Base-by-base conservation (phyloP, 23 tunicate species). In the Ciona savignyi region DNA sequence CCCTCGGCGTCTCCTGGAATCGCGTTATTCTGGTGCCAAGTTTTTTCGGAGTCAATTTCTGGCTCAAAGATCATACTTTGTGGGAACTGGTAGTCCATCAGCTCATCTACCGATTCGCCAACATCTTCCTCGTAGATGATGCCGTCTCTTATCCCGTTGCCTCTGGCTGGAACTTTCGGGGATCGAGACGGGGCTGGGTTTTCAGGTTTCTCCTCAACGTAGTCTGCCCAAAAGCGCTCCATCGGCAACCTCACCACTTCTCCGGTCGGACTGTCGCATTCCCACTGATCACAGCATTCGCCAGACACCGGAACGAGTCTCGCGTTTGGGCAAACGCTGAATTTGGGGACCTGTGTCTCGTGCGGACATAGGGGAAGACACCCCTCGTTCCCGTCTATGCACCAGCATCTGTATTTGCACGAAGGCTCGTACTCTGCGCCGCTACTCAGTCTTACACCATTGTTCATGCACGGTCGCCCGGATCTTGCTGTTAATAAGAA, bases 251-350 rank as follows among this genome's bases (percentile, higher is more conserved):
- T 49, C 32, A 51, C 32, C 27, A 31, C 27, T 11, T 75, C 78
- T 31, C 84, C 77, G 21, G 74, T 23, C 28, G 80, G 34, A 15
- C 74, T 63, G 29, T 74, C 75, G 78, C 94, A 87, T 48, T 70
- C 67, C 94, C 94, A 87, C 33, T 75, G 78, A 35, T 80, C 86
- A 42, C 94, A 87, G 63, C 94, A 87, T 33, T 81, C 85, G 34
- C 78, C 86, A 25, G 79, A 66, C n/a, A 71, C 78, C 25, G 60
- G 68, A 29, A 75, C 76, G 3, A 87, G 75, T 9, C 86, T 65
- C 27, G 94, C 94, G 75, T 81, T 81, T 68, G 94, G 86, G 33
- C 94, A 87, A 27, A 51, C 73, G 61, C 76, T 78, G n/a, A 77
- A 29, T 15, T 72, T 65, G 2, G 94, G 94, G 25, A 71, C 4